Conservation (phyloP, 1,140 invertebrate species). For the Melipona quadrifasciata region DNA sequence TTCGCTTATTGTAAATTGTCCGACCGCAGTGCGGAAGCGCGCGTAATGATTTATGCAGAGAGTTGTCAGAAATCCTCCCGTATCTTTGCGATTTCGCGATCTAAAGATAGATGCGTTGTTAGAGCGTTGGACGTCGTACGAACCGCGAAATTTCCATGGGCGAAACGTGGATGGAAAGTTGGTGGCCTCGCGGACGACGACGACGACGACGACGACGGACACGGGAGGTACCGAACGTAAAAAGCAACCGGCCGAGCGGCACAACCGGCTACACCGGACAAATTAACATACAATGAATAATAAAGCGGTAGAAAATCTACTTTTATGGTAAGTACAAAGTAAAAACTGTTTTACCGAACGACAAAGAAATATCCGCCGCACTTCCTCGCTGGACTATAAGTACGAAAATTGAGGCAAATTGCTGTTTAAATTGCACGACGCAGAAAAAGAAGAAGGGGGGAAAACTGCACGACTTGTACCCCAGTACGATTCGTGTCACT, state of each 20-base stretch:
- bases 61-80: constrained; percentile 57
- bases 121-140: neutral
- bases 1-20: constrained; percentile 27
- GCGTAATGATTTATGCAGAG: constrained; percentile 64
- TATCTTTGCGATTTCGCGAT: constrained; percentile 40
- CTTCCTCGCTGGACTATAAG: neutral
- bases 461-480: too few relatives aligned
- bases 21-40: constrained; percentile 61
- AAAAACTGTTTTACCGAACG: neutral
- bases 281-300: constrained; percentile 34
- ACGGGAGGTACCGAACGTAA: neutral
- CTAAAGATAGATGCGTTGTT: neutral
- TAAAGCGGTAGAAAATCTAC: constrained; percentile 23
- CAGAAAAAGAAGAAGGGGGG: too few relatives aligned
- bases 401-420: constrained; percentile 12
- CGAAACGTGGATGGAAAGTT: neutral
- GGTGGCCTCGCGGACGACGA: too few relatives aligned
- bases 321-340: constrained; percentile 17
- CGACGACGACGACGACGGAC: too few relatives aligned
- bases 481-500: too few relatives aligned
- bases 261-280: neutral
- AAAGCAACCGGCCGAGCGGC: neutral
- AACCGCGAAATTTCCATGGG: neutral
- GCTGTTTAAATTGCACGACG: constrained; percentile 5
- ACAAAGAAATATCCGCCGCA: neutral